A percentile compares a stretch with the other conserved stretches of the same genome.
Conservation (phyloP, 2,888 invertebrate species). For the Rosalia funebris region DNA sequence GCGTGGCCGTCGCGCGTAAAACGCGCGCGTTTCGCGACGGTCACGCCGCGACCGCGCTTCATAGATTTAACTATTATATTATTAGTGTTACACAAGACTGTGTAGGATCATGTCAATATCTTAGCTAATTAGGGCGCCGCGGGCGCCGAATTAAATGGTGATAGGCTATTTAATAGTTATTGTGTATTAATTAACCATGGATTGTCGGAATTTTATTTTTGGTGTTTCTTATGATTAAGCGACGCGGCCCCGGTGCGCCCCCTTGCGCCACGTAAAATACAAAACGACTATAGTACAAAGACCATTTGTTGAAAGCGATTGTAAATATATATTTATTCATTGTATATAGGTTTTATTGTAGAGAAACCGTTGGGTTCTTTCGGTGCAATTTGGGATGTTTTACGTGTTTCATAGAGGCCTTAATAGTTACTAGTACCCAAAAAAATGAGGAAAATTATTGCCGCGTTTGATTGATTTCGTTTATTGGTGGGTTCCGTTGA, state of each 20-base stretch:
- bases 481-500: not conserved
- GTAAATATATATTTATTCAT: conserved; percentile 46
- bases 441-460: conserved; percentile 7
- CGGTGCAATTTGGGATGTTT: conserved; percentile 25
- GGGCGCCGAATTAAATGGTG: conserved; percentile 59
- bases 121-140: conserved; percentile 56
- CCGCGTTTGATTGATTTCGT: not conserved
- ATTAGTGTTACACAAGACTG: conserved; percentile 64
- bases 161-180: conserved; percentile 59
- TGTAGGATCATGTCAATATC: conserved; percentile 64
- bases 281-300: conserved; percentile 44
- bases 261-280: conserved; percentile 24
- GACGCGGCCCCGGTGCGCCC: not conserved
- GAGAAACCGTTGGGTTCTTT: conserved; percentile 14
- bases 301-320: conserved; percentile 26
- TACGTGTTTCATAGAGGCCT: conserved; percentile 40
- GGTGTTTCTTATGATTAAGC: conserved; percentile 23
- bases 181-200: conserved; percentile 56
- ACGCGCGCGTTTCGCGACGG: not conserved
- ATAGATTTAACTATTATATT: conserved; percentile 53
- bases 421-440: conserved; percentile 35
- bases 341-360: conserved; percentile 41
- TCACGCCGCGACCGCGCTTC: conserved; percentile 26
- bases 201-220: conserved; percentile 51
- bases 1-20: conserved; percentile 9